Conservation (phyloP, 2,113 vertebrate genomes). For the Aphyosemion australe region DNA sequence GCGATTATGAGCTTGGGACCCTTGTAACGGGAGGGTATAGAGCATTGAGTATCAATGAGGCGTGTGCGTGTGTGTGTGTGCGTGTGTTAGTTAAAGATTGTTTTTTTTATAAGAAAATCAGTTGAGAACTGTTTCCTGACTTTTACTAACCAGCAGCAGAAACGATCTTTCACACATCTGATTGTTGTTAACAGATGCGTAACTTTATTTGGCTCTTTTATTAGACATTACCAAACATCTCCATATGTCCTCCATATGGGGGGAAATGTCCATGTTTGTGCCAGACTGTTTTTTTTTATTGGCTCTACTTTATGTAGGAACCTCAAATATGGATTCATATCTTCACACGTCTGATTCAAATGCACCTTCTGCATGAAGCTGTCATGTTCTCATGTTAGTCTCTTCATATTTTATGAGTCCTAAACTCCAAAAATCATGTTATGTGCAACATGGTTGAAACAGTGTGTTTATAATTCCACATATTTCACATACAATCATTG, state of each 20-base stretch:
- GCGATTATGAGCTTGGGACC: slow-evolving; percentile 15
- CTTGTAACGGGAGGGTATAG: slow-evolving; percentile 3
- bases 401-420: neutral
- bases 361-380: neutral
- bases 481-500: too few species aligned
- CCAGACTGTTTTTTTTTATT: neutral
- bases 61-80: neutral
- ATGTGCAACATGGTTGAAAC: slow-evolving; percentile 6
- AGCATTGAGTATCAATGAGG: neutral
- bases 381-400: neutral
- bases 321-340: too few species aligned
- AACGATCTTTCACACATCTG: slow-evolving; percentile 31
- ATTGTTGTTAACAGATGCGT: slow-evolving; percentile 26
- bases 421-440: slow-evolving; percentile 5
- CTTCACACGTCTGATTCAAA: neutral
- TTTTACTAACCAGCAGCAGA: slow-evolving; percentile 13
- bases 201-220: slow-evolving; percentile 32
- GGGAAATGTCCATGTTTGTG: neutral
- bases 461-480: neutral
- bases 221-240: slow-evolving; percentile 9
- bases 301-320: too few species aligned
- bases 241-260: slow-evolving; percentile 22
- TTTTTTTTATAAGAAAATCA: slow-evolving; percentile 3
- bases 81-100: neutral
- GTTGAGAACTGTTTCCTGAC: neutral